A percentile compares a stretch with the other conserved stretches of the same genome.
These are phyloP conservation scores for Tyrannus savana DNA, from an alignment of 2,113 vertebrate species.

Conservation along the genomic window DNA sequence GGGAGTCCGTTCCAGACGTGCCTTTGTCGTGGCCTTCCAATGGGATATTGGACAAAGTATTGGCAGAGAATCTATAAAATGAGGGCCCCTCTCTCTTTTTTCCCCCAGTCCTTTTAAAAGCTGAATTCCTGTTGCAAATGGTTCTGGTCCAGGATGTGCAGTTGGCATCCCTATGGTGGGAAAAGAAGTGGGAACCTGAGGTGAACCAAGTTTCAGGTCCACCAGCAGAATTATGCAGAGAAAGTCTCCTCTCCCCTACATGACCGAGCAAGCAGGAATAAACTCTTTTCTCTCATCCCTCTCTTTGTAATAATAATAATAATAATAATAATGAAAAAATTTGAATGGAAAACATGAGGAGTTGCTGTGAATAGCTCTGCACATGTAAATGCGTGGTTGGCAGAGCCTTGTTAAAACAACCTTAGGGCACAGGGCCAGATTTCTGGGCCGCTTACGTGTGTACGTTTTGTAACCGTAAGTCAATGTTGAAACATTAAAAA, in stretches of 20 bases:
- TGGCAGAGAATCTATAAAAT: neutral
- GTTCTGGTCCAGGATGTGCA: neutral
- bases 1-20: neutral
- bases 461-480: conserved; percentile 63
- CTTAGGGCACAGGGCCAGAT: conserved; percentile 62
- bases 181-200: neutral
- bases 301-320: neutral
- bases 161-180: neutral
- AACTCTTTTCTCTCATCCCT: conserved; percentile 7
- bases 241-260: neutral
- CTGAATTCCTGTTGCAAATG: neutral
- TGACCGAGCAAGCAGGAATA: conserved; percentile 26
- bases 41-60: neutral
- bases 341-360: conserved; percentile 70
- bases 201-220: neutral
- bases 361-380: conserved; percentile 67
- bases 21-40: neutral
- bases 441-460: conserved; percentile 48
- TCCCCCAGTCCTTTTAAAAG: rapidly evolving
- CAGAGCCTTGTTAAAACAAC: conserved; percentile 70
- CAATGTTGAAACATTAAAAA: conserved; percentile 61
- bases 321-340: conserved; percentile 17
- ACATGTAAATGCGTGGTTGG: conserved; percentile 53
- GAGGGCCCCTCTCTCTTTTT: neutral
- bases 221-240: neutral